Evolutionary conservation across 2,797 vertebrate genomes (phyloP).

Genomic region (Diceros bicornis): DNA sequence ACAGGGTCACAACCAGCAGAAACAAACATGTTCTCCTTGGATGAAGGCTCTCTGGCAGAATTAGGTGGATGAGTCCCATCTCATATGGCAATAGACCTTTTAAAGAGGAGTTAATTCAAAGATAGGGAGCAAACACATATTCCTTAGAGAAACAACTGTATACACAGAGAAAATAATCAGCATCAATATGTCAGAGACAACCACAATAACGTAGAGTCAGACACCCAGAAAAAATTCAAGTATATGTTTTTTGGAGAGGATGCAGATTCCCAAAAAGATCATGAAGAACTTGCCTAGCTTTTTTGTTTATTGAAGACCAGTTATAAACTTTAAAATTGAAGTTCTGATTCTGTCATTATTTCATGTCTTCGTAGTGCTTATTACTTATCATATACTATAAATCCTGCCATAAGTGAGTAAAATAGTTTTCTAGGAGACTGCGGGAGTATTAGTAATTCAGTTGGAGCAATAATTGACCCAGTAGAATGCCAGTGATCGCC

Average conservation of each 20-base stretch:
- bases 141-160: not conserved
- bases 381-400: not conserved
- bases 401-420: not conserved
- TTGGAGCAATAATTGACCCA: not conserved
- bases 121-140: not conserved
- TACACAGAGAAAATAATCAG: not conserved
- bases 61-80: not conserved
- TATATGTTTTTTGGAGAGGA: not conserved
- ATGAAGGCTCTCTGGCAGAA: not conserved
- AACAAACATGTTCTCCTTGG: not conserved
- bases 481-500: not conserved
- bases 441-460: not conserved
- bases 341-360: not conserved
- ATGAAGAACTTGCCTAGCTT: not conserved
- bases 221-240: not conserved
- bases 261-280: not conserved
- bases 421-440: not conserved
- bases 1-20: not conserved
- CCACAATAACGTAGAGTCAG: not conserved
- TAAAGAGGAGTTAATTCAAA: not conserved
- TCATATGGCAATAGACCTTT: not conserved
- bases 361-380: not conserved
- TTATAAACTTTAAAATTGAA: constrained; percentile 31
- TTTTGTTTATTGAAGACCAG: constrained; percentile 20
- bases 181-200: not conserved